These are phyloP conservation scores for Zaprionus gabonicus DNA, from an alignment of 1,140 invertebrate genomes.

Conservation along the genomic window DNA sequence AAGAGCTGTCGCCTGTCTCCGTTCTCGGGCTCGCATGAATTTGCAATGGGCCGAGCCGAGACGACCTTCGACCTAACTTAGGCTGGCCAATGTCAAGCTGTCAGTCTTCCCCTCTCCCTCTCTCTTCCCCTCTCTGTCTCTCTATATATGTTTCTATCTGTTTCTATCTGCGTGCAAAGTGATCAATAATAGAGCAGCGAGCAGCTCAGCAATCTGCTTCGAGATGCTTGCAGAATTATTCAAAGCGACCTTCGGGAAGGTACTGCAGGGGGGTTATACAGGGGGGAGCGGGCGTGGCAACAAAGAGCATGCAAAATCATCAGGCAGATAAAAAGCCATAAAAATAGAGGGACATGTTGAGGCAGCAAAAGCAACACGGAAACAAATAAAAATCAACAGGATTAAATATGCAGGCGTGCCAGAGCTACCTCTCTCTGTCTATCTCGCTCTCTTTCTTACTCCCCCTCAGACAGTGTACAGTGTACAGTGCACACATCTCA, in stretches of 20 bases:
- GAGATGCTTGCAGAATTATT: background rate
- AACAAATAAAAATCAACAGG: slow-evolving; percentile 83
- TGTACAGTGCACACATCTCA: background rate
- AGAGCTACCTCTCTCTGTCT: slow-evolving; percentile 5
- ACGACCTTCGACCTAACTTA: slow-evolving; percentile 26
- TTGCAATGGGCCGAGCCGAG: slow-evolving; percentile 15
- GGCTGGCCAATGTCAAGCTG: slow-evolving; percentile 24
- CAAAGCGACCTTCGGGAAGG: slow-evolving; percentile 35
- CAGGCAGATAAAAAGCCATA: slow-evolving; percentile 65
- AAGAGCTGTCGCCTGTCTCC: slow-evolving; percentile 5
- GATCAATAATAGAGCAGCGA: slow-evolving; percentile 21
- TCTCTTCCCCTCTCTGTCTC: background rate
- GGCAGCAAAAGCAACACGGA: slow-evolving; percentile 53
- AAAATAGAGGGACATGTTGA: slow-evolving; percentile 50
- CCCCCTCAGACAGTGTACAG: background rate
- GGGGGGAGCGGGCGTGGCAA: slow-evolving; percentile 14
- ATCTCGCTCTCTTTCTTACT: background rate
- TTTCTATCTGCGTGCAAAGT: slow-evolving; percentile 2
- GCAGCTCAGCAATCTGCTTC: slow-evolving; percentile 16
- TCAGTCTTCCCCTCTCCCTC: background rate
- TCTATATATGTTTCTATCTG: background rate
- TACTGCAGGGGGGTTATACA: background rate
- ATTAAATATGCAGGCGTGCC: slow-evolving; percentile 75
- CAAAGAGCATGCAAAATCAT: slow-evolving; percentile 63
- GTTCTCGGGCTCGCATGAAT: slow-evolving; percentile 16